A percentile compares a stretch with the other conserved stretches of the same genome.
Conservation (phyloP, 2,888 invertebrate genomes). For the Barypeithes pellucidus region DNA sequence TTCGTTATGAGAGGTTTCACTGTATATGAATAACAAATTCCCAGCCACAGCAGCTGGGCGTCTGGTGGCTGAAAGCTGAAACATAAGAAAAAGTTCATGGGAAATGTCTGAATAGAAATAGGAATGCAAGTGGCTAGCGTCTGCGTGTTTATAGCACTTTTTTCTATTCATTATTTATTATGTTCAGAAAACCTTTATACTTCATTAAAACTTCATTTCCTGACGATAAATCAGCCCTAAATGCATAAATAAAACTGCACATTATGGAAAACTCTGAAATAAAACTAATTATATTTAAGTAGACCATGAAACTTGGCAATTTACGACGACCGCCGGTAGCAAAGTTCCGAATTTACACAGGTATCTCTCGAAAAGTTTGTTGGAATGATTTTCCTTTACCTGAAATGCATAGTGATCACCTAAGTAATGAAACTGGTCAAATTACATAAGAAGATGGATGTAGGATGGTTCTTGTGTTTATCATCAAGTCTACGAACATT, state of each 20-base stretch:
- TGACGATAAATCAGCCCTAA: constrained; percentile 5
- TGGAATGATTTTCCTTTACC: constrained; percentile 25
- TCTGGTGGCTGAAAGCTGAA: too few relatives aligned
- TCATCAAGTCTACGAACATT: constrained; percentile 3
- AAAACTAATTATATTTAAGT: constrained; percentile 26
- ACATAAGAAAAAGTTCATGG: too few relatives aligned
- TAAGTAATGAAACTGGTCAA: constrained; percentile 25
- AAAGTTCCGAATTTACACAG: constrained; percentile 25
- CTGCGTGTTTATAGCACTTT: too few relatives aligned
- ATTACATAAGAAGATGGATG: constrained; percentile 23
- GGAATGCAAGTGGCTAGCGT: too few relatives aligned
- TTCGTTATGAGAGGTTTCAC: too few relatives aligned
- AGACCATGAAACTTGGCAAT: constrained; percentile 27
- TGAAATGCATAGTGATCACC: constrained; percentile 25
- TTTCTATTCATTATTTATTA: too few relatives aligned
- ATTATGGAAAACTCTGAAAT: constrained; percentile 8
- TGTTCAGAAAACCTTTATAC: not conserved
- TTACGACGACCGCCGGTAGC: constrained; percentile 6
- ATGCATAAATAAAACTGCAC: constrained; percentile 18
- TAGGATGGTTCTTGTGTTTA: not conserved
- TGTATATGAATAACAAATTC: too few relatives aligned
- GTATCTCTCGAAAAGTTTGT: constrained; percentile 24
- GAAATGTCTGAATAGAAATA: too few relatives aligned
- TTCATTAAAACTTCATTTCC: not conserved
- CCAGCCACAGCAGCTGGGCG: too few relatives aligned